Percentiles rank a stretch among this genome's conserved stretches.
Evolutionary conservation across 2,888 invertebrate genomes (phyloP).

Genomic region (Caenorhabditis doughertyi): DNA sequence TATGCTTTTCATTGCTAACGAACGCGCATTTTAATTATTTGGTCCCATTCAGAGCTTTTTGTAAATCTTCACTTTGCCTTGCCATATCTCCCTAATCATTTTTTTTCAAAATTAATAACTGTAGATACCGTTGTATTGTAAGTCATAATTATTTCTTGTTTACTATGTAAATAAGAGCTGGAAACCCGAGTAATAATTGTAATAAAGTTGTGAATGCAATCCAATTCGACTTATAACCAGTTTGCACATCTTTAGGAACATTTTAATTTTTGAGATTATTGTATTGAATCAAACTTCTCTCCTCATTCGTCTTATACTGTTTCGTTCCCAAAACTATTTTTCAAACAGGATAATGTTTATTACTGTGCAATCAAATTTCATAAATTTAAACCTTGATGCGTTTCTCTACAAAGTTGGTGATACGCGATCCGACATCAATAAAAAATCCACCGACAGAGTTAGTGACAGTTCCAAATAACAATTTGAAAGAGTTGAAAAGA

Average conservation of each 20-base stretch:
- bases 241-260: too few relatives aligned
- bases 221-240: too few relatives aligned
- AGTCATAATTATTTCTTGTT: constrained; percentile 12
- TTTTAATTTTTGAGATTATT: too few relatives aligned
- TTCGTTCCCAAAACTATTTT: too few relatives aligned
- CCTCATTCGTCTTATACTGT: background rate
- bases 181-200: constrained; percentile 22
- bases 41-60: background rate
- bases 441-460: constrained; percentile 49
- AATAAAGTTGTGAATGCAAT: constrained; percentile 31
- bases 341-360: background rate
- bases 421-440: constrained; percentile 36
- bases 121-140: constrained; percentile 1
- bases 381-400: constrained; percentile 35
- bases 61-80: constrained; percentile 40
- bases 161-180: constrained; percentile 19
- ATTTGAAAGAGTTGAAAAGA: constrained; percentile 34
- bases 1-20: constrained; percentile 66
- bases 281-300: too few relatives aligned
- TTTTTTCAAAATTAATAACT: constrained; percentile 17
- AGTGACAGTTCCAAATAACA: constrained; percentile 39
- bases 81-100: constrained; percentile 37
- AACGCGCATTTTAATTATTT: constrained; percentile 54
- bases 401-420: constrained; percentile 40
- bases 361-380: background rate